Evolutionary conservation across 2,113 vertebrate genomes (phyloP).

Genomic region (Corythornis madagascariensis): DNA sequence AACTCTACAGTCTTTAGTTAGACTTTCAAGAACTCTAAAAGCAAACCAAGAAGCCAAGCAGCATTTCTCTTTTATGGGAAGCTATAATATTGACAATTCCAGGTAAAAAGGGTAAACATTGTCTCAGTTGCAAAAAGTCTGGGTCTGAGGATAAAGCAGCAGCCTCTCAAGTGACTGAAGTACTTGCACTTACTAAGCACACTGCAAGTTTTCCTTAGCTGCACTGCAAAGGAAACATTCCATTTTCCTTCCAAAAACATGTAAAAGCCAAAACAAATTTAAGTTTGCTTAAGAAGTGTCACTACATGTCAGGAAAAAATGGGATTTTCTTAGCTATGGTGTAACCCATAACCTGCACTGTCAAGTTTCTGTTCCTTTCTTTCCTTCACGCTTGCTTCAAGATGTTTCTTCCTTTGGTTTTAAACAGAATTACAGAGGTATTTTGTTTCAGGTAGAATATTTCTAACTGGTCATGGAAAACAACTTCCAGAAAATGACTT

Average conservation of each 20-base stretch:
- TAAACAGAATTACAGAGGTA: not conserved
- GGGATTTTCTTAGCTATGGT: not conserved
- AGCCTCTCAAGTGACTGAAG: not conserved
- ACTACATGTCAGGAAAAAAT: not conserved
- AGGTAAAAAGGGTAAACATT: not conserved
- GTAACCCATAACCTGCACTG: not conserved
- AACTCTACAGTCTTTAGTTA: not conserved
- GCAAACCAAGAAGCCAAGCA: not conserved
- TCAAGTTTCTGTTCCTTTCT: not conserved
- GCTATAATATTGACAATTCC: not conserved
- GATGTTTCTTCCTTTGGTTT: not conserved
- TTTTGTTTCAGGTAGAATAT: not conserved
- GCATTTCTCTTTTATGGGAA: not conserved
- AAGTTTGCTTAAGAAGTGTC: not conserved
- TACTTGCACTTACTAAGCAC: not conserved
- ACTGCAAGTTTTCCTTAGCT: not conserved
- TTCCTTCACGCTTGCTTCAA: not conserved
- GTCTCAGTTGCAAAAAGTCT: not conserved
- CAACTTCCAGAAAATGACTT: not conserved
- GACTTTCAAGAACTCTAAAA: not conserved
- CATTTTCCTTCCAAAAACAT: not conserved
- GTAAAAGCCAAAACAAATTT: not conserved
- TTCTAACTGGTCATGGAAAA: not conserved
- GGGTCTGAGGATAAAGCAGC: not conserved
- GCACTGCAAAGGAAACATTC: not conserved